phyloP scores from a whole-genome alignment of 2,113 vertebrate genomes.

The Petaurus breviceps region DNA sequence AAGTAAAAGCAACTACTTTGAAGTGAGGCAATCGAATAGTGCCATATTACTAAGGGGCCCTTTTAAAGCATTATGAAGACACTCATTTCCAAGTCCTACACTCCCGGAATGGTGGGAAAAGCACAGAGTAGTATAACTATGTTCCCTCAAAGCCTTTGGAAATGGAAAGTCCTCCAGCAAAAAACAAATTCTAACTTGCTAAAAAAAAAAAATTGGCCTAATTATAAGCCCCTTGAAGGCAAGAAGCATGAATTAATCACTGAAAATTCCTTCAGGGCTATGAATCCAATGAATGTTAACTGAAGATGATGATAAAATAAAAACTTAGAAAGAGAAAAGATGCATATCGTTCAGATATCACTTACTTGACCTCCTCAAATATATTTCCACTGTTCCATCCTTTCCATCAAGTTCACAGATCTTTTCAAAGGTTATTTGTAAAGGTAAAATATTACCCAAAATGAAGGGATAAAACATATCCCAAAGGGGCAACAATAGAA shows the following conservation, averaged over 20 bases:
- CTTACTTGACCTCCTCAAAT: not conserved
- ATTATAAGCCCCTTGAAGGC: conserved; percentile 35
- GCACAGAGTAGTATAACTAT: not conserved
- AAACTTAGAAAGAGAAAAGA: conserved; percentile 39
- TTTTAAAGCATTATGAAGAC: conserved; percentile 17
- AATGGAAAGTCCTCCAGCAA: not conserved
- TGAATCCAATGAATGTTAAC: conserved; percentile 23
- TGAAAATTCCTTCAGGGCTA: conserved; percentile 47
- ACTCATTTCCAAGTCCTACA: not conserved
- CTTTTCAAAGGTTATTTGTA: not conserved
- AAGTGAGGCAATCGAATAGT: not conserved
- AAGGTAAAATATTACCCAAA: not conserved
- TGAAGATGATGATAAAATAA: conserved; percentile 48
- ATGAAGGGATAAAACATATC: not conserved
- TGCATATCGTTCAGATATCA: conserved; percentile 2
- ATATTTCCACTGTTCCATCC: not conserved
- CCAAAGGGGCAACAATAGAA: conserved; percentile 45
- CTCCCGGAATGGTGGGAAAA: not conserved
- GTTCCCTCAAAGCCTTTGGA: not conserved
- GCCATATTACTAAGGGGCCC: not conserved
- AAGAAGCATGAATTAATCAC: conserved; percentile 19
- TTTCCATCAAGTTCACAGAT: not conserved
- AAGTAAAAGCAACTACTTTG: not conserved
- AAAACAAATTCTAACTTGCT: conserved; percentile 25
- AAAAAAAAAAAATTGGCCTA: conserved; percentile 55